Percentiles rank a stretch among this genome's conserved stretches.
Evolutionary conservation across 2,113 vertebrate genomes (phyloP).

Genomic region (Siphamia tubifer): DNA sequence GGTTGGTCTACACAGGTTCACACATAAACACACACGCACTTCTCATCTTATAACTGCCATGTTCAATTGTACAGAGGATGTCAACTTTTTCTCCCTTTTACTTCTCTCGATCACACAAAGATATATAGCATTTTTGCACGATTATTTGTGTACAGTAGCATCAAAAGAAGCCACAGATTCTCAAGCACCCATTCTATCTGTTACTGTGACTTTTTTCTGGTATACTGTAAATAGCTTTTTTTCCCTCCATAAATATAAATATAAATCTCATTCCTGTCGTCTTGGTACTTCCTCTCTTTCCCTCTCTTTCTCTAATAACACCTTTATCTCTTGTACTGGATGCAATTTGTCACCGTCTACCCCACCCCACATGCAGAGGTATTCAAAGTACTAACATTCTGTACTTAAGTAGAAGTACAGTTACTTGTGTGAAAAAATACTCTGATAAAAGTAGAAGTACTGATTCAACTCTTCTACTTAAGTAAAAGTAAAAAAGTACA

Average conservation of each 20-base stretch:
- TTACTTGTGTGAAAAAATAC: no score
- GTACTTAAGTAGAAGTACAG: no score
- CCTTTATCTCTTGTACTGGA: constrained; percentile 49
- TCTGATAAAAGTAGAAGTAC: no score
- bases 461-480: no score
- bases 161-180: no score
- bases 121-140: neutral
- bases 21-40: neutral
- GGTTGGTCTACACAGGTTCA: constrained; percentile 1
- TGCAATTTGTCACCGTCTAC: constrained; percentile 55
- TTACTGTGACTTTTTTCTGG: constrained; percentile 4
- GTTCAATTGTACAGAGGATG: constrained; percentile 1
- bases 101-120: neutral
- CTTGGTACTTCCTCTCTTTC: neutral
- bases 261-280: constrained; percentile 1
- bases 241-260: constrained; percentile 3
- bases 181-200: neutral
- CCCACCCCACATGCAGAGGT: constrained; percentile 8
- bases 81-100: neutral
- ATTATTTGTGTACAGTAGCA: neutral
- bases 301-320: constrained; percentile 55
- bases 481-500: no score
- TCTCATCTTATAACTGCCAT: constrained; percentile 3
- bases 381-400: no score
- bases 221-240: constrained; percentile 24